Conservation (phyloP, 2,113 vertebrate species). For the Syngnathus scovelli region DNA sequence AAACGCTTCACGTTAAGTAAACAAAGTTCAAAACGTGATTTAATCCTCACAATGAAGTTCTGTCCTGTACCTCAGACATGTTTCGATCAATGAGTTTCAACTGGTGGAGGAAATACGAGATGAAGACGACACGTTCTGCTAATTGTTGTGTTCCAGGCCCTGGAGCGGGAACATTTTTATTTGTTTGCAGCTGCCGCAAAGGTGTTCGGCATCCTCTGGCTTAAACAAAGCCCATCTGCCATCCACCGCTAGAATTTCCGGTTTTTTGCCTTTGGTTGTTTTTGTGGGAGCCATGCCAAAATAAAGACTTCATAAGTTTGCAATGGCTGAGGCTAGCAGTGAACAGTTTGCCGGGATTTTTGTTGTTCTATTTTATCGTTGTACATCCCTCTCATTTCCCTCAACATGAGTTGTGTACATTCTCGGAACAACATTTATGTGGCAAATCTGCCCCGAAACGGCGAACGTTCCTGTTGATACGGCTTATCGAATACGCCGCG, state of each 20-base stretch:
- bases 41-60: neutral
- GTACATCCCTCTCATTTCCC: neutral
- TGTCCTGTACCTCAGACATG: neutral
- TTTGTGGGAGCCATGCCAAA: neutral
- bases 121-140: neutral
- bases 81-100: neutral
- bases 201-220: neutral
- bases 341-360: neutral
- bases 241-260: neutral
- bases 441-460: slow-evolving; percentile 20
- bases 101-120: too few relatives aligned
- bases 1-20: too few relatives aligned
- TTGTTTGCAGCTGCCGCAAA: neutral
- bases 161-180: neutral
- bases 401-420: slow-evolving; percentile 29
- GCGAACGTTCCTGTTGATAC: slow-evolving; percentile 24
- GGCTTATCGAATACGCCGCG: slow-evolving; percentile 10
- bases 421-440: slow-evolving; percentile 9
- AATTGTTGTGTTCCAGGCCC: neutral
- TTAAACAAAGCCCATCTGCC: neutral
- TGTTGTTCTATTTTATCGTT: too few relatives aligned
- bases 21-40: neutral
- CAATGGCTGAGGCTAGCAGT: neutral
- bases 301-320: neutral
- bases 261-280: neutral